Evolutionary conservation across 2,113 vertebrate genomes (phyloP).

Genomic region (Bostrychus sinensis): DNA sequence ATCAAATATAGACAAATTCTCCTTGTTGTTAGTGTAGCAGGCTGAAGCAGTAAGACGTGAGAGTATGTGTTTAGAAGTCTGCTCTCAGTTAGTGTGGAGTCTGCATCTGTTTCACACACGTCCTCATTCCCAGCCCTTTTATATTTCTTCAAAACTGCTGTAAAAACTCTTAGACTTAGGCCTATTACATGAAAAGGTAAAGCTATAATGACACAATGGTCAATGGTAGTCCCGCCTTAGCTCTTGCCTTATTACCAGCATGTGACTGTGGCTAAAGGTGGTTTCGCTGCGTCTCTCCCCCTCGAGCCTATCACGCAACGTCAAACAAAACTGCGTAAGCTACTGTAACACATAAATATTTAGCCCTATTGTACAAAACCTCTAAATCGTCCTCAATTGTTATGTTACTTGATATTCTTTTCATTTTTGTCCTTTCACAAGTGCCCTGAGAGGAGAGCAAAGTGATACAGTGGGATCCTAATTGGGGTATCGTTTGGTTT

Average conservation of each 20-base stretch:
- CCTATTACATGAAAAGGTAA: constrained; percentile 68
- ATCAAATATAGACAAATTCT: constrained; percentile 7
- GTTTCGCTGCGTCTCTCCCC: constrained; percentile 37
- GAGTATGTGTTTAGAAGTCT: constrained; percentile 43
- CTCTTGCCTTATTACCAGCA: constrained; percentile 67
- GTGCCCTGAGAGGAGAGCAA: constrained; percentile 52
- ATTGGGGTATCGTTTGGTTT: constrained; percentile 50
- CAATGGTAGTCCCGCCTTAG: constrained; percentile 46
- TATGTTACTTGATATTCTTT: constrained; percentile 49
- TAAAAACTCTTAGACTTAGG: constrained; percentile 76
- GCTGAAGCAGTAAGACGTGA: constrained; percentile 34
- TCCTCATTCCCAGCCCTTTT: constrained; percentile 38
- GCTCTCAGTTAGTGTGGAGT: constrained; percentile 74
- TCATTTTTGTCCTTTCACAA: constrained; percentile 40
- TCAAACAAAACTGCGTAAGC: constrained; percentile 30
- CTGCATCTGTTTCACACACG: constrained; percentile 78
- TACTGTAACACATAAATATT: constrained; percentile 47
- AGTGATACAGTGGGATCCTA: constrained; percentile 54
- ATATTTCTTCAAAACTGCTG: constrained; percentile 50
- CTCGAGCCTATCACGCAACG: constrained; percentile 48
- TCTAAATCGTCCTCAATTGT: constrained; percentile 39
- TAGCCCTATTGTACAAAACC: constrained; percentile 36
- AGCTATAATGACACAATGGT: constrained; percentile 55
- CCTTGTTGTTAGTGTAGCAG: constrained; percentile 7
- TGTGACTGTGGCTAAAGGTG: constrained; percentile 52